A percentile compares a stretch with the other conserved stretches of the same genome.
Evolutionary conservation across 1,140 invertebrate genomes (phyloP).

Genomic region (Reticulitermes speratus): DNA sequence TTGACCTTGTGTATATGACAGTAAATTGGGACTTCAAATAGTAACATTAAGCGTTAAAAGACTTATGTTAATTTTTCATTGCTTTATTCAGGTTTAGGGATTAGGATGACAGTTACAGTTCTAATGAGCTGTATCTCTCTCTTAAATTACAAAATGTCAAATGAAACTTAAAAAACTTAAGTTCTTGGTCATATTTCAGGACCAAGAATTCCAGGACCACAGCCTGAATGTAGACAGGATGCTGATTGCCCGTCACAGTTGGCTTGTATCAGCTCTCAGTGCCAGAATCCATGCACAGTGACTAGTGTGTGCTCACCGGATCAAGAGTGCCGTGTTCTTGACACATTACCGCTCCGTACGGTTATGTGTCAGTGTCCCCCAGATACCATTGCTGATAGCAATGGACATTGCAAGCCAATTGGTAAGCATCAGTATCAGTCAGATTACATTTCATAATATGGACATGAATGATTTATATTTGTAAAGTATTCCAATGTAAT

Average conservation of each 20-base stretch:
- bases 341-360: conserved; percentile 74
- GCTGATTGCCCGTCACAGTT: conserved; percentile 69
- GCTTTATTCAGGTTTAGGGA: no score
- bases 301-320: conserved; percentile 68
- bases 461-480: no score
- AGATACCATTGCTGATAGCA: conserved; percentile 63
- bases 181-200: background rate
- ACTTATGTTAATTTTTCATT: no score
- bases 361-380: conserved; percentile 79
- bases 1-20: no score
- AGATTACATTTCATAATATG: background rate
- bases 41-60: no score
- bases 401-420: conserved; percentile 63
- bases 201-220: background rate
- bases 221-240: conserved; percentile 69
- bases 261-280: conserved; percentile 74
- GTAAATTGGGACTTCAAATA: no score
- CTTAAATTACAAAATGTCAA: no score
- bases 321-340: conserved; percentile 74
- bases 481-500: no score
- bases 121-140: no score
- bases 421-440: conserved; percentile 44
- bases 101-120: no score
- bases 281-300: conserved; percentile 71
- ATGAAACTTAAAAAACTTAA: no score